phyloP scores from a whole-genome alignment of 1,140 invertebrate genomes.

The Nasonia longicornis region DNA sequence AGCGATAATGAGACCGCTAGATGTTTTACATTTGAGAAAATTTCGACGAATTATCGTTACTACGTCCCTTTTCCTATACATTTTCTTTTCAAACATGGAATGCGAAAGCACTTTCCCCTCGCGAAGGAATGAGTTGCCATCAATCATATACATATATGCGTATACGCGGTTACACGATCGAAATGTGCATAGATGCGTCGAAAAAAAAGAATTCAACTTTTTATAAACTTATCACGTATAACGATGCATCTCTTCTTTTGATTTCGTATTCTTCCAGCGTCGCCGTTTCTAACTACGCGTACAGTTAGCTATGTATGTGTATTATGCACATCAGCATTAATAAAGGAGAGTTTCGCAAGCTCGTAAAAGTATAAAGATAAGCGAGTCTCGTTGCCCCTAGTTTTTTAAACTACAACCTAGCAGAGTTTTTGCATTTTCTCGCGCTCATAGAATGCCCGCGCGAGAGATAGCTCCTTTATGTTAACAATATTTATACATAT shows the following conservation, averaged over 20 bases:
- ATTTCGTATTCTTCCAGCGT: not conserved
- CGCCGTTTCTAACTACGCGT: not conserved
- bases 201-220: not conserved
- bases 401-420: not conserved
- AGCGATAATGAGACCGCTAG: not conserved
- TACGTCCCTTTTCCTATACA: not conserved
- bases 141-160: not conserved
- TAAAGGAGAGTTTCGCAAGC: constrained; percentile 13
- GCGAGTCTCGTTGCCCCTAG: constrained; percentile 6
- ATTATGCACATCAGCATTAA: constrained; percentile 19
- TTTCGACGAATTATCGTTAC: not conserved
- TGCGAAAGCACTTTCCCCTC: constrained; percentile 25
- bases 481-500: not conserved
- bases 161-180: not conserved
- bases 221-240: constrained; percentile 1
- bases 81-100: constrained; percentile 27
- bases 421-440: not conserved
- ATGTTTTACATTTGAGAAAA: not conserved
- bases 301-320: constrained; percentile 17
- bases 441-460: not conserved
- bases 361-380: constrained; percentile 32
- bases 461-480: not conserved
- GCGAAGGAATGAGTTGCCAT: not conserved
- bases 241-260: not conserved
- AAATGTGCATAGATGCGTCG: not conserved